Conservation (phyloP, 2,113 vertebrate genomes). For the Gallinago jamesoni region DNA sequence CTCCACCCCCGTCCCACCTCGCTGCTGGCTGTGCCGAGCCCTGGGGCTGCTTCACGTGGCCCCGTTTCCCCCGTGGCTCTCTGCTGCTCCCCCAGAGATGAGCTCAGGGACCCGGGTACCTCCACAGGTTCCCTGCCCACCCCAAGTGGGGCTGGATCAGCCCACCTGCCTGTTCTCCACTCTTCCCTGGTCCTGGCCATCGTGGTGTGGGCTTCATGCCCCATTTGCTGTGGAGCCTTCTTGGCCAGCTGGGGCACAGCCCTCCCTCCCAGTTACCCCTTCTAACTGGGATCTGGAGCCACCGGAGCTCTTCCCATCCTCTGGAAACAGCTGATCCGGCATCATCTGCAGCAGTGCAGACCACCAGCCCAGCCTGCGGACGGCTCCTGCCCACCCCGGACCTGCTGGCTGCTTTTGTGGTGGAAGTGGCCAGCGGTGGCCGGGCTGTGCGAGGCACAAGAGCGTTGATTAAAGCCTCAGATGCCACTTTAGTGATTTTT, state of each 20-base stretch:
- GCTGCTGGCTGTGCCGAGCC: neutral
- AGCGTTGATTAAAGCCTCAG: neutral
- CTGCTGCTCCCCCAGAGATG: neutral
- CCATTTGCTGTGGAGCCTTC: neutral
- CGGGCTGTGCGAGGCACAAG: fast-evolving
- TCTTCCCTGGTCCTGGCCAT: neutral
- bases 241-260: neutral
- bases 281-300: neutral
- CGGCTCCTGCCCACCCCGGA: neutral
- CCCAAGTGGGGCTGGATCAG: neutral
- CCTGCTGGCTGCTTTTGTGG: neutral
- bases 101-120: neutral
- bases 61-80: neutral
- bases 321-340: neutral
- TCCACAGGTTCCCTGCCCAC: neutral
- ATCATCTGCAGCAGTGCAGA: fast-evolving
- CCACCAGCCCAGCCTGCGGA: neutral
- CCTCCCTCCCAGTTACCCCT: neutral
- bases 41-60: neutral
- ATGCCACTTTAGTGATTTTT: neutral
- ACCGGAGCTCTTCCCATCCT: neutral
- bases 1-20: neutral
- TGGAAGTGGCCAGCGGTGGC: neutral
- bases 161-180: neutral
- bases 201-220: neutral